Evolutionary conservation across 2,797 vertebrate genomes (phyloP).

Genomic region (Gastrophryne carolinensis): DNA sequence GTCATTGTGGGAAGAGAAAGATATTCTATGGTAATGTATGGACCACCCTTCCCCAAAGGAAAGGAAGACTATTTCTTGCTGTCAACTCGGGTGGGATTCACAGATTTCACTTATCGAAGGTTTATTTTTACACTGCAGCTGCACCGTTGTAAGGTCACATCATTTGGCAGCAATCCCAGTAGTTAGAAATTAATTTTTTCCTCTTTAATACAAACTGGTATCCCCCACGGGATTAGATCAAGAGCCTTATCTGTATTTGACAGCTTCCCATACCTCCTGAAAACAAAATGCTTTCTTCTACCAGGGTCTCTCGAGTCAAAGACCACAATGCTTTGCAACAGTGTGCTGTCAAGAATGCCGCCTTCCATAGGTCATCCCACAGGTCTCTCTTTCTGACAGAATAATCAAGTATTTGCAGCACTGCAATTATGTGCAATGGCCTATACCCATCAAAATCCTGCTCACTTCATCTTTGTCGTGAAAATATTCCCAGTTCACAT

Average conservation of each 20-base stretch:
- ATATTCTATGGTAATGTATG: constrained; percentile 22
- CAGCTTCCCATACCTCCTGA: constrained; percentile 73
- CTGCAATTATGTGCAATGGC: constrained; percentile 27
- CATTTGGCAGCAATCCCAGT: constrained; percentile 78
- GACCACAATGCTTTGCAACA: constrained; percentile 58
- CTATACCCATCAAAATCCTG: constrained; percentile 5
- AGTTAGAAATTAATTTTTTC: constrained; percentile 84
- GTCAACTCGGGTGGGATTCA: constrained; percentile 53
- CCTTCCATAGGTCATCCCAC: constrained; percentile 24
- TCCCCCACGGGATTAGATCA: constrained; percentile 72
- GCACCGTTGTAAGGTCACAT: constrained; percentile 75
- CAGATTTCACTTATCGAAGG: constrained; percentile 65
- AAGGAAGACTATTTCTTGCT: constrained; percentile 27
- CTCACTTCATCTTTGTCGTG: too few species aligned
- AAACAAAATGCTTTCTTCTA: constrained; percentile 69
- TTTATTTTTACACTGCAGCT: constrained; percentile 77
- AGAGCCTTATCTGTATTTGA: constrained; percentile 76
- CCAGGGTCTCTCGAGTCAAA: constrained; percentile 57
- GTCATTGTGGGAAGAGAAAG: constrained; percentile 25
- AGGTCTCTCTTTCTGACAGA: constrained; percentile 21
- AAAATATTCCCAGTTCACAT: too few species aligned
- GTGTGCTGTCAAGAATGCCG: constrained; percentile 7
- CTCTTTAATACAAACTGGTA: constrained; percentile 76
- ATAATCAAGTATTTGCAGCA: constrained; percentile 37
- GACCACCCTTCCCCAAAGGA: constrained; percentile 32